Evolutionary conservation across 2,888 invertebrate genomes (phyloP).

Genomic region (Caradrina kadenii): DNA sequence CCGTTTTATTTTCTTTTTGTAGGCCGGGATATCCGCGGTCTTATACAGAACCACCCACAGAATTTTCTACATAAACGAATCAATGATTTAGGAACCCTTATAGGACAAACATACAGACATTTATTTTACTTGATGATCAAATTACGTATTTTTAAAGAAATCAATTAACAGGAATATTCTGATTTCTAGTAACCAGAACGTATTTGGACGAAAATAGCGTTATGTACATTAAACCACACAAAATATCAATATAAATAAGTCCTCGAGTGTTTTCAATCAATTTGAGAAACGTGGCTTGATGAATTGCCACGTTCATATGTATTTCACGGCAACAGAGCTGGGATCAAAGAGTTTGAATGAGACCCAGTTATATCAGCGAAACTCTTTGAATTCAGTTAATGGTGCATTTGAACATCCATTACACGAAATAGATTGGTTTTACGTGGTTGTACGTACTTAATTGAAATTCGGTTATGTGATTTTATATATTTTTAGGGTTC

Average conservation of each 20-base stretch:
- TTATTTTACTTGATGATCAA: too few relatives aligned
- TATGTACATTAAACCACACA: neutral
- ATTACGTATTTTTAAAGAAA: too few relatives aligned
- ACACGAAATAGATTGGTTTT: constrained; percentile 42
- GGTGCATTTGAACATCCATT: constrained; percentile 29
- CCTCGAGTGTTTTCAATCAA: constrained; percentile 25
- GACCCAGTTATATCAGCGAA: constrained; percentile 25
- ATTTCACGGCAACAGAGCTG: constrained; percentile 21
- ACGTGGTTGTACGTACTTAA: neutral
- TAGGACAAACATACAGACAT: too few relatives aligned
- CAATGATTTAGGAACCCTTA: too few relatives aligned
- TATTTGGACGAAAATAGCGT: neutral
- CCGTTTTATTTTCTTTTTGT: too few relatives aligned
- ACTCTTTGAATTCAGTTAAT: constrained; percentile 43
- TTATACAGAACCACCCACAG: too few relatives aligned
- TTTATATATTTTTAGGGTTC: neutral
- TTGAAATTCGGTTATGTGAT: neutral
- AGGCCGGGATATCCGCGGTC: too few relatives aligned
- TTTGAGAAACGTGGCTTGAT: constrained; percentile 15
- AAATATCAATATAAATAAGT: constrained; percentile 17
- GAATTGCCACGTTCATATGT: constrained; percentile 25
- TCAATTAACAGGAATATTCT: too few relatives aligned
- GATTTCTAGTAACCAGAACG: neutral
- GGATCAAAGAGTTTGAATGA: constrained; percentile 42
- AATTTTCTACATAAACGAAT: too few relatives aligned